Evolutionary conservation across 2,113 vertebrate genomes (phyloP).

Genomic region (Gobius niger): DNA sequence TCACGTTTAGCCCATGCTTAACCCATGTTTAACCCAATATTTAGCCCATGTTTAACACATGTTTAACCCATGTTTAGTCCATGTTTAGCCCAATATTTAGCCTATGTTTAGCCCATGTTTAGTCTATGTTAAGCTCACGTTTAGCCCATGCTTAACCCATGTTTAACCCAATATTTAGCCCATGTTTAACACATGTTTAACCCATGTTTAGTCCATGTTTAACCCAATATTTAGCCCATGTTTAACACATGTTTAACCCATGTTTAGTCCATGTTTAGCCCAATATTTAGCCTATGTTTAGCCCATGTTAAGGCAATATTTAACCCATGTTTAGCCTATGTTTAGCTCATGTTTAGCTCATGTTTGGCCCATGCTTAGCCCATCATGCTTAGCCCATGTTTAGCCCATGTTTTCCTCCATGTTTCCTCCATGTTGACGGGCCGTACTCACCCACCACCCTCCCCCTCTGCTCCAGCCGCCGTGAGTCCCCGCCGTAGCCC

Average conservation of each 20-base stretch:
- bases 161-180: neutral
- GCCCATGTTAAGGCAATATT: no score
- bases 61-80: neutral
- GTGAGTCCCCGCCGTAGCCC: conserved; percentile 40
- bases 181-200: neutral
- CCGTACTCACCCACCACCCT: conserved; percentile 72
- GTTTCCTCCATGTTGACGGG: neutral
- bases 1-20: neutral
- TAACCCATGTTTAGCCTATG: no score
- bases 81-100: neutral
- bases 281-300: neutral
- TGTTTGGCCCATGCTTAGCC: neutral
- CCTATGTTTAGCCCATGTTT: neutral
- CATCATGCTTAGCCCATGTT: neutral
- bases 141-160: neutral
- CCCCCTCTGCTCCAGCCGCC: conserved; percentile 73
- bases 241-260: no score
- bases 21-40: no score
- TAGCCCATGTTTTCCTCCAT: neutral
- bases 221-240: no score
- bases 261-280: neutral
- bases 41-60: neutral
- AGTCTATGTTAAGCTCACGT: neutral
- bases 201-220: no score
- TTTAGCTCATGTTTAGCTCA: neutral